Conservation (phyloP, 1,140 invertebrate genomes). For the Pseudachorutes palmiensis region DNA sequence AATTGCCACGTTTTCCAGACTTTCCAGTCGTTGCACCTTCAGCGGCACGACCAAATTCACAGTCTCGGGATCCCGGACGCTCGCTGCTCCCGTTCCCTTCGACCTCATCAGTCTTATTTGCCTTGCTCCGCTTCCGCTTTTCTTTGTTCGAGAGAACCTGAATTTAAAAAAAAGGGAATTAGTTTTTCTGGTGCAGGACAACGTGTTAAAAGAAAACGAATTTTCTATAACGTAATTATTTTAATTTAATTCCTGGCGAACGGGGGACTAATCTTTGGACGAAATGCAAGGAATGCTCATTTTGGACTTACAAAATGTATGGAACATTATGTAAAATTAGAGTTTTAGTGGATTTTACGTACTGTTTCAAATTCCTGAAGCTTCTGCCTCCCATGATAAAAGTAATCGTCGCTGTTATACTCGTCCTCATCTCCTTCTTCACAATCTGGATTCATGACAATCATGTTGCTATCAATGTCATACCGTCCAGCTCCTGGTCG, state of each 20-base stretch:
- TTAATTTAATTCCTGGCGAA: no score
- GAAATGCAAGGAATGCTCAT: no score
- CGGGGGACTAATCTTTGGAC: no score
- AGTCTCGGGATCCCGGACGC: not conserved
- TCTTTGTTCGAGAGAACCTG: not conserved
- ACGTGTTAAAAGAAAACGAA: no score
- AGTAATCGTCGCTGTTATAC: not conserved
- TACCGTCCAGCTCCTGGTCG: not conserved
- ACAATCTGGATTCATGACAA: not conserved
- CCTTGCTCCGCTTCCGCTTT: not conserved
- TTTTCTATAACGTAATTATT: no score
- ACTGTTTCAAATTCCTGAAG: conserved; percentile 6
- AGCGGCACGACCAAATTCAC: no score
- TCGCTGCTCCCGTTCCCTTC: not conserved
- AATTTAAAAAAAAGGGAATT: not conserved
- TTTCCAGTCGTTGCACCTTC: no score
- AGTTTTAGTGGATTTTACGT: no score
- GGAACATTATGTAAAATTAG: no score
- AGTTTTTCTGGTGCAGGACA: no score
- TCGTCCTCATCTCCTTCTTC: not conserved
- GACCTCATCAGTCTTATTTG: not conserved
- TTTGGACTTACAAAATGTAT: no score
- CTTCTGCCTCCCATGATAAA: not conserved
- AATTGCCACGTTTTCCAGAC: no score
- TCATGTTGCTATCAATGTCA: not conserved